Percentiles rank a stretch among this genome's conserved stretches.
These are phyloP conservation scores for Chalcosyrphus nemorum DNA, from an alignment of 2,888 invertebrate genomes.

Conservation along the genomic window DNA sequence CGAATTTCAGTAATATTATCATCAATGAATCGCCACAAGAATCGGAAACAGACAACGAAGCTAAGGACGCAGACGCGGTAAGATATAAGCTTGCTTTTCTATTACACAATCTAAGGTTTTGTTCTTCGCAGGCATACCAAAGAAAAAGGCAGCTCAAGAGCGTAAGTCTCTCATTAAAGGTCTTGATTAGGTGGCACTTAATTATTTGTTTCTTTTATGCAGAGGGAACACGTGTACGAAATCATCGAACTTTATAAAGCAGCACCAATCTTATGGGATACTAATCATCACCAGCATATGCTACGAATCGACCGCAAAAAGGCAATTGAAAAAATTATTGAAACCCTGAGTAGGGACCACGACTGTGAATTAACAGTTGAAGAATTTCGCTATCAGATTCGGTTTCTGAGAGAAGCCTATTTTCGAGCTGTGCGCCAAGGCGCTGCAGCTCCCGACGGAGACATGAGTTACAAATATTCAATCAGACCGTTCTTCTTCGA, in stretches of 20 bases:
- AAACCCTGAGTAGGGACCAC: conserved; percentile 24
- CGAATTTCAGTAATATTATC: no score
- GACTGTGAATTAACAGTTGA: conserved; percentile 40
- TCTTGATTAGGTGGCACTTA: no score
- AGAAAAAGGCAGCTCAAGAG: not conserved
- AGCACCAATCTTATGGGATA: conserved; percentile 51
- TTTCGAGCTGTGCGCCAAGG: conserved; percentile 46
- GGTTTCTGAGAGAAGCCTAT: conserved; percentile 39
- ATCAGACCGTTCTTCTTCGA: not conserved
- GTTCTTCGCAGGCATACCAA: not conserved
- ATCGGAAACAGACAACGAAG: not conserved
- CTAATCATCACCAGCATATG: conserved; percentile 28
- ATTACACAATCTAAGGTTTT: not conserved
- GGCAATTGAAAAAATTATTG: conserved; percentile 34
- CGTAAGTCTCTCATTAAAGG: conserved; percentile 11
- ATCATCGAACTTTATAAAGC: conserved; percentile 60
- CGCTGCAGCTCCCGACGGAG: conserved; percentile 5
- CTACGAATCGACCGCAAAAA: conserved; percentile 27
- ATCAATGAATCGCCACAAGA: not conserved
- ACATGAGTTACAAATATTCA: not conserved
- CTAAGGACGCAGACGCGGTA: conserved; percentile 1
- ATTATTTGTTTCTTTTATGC: not conserved
- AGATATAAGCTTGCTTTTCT: not conserved
- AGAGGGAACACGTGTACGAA: conserved; percentile 54
- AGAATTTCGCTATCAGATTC: conserved; percentile 58